Conservation (phyloP, 2,888 invertebrate genomes). For the Acholoe squamosa region DNA sequence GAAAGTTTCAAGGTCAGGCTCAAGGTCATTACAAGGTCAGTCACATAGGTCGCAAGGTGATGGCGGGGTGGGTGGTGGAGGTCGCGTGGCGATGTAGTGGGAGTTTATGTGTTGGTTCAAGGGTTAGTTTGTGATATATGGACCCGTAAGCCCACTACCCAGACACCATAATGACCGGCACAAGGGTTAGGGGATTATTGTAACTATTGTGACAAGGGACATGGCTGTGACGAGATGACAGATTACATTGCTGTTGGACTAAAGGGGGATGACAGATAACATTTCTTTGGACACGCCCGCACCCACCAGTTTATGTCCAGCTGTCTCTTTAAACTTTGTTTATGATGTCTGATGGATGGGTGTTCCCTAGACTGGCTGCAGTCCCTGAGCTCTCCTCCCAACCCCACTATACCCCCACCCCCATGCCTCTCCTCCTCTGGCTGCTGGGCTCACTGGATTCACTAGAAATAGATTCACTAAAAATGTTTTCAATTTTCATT, state of each 20-base stretch:
- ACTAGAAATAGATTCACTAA: too few species aligned
- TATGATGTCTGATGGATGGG: background rate
- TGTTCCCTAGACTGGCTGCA: too few species aligned
- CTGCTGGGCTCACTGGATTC: too few species aligned
- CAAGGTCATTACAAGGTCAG: slow-evolving; percentile 18
- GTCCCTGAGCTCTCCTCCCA: too few species aligned
- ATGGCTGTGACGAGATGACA: background rate
- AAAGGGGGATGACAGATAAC: background rate
- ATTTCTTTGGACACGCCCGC: background rate
- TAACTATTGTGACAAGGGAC: background rate
- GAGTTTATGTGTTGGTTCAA: background rate
- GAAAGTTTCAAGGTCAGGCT: background rate
- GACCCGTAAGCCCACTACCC: background rate
- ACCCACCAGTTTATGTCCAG: background rate
- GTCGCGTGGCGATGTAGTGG: slow-evolving; percentile 23
- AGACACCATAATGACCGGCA: background rate
- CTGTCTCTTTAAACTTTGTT: background rate
- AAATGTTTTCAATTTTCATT: too few species aligned
- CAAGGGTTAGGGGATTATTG: background rate
- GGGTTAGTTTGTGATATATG: background rate
- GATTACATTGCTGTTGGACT: background rate
- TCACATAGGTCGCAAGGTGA: background rate
- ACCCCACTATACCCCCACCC: too few species aligned
- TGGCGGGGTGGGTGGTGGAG: slow-evolving; percentile 1
- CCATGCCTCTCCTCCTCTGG: too few species aligned